Evolutionary conservation across 1,140 invertebrate genomes (phyloP).

Genomic region (Monomorium pharaonis): DNA sequence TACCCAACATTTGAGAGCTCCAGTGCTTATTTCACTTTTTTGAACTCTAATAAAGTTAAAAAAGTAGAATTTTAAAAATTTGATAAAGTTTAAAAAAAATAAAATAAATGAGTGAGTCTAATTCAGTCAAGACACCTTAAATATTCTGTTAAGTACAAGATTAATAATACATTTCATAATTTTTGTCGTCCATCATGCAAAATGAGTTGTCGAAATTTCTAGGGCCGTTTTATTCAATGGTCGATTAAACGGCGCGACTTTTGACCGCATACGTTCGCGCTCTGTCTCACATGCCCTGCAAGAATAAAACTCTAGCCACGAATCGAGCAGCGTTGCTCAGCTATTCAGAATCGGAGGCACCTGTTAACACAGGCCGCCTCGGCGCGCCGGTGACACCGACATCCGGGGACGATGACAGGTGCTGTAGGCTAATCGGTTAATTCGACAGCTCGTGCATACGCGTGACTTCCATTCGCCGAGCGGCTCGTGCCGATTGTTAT

Average conservation of each 20-base stretch:
- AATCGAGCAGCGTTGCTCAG: conserved; percentile 30
- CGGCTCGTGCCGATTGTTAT: conserved; percentile 64
- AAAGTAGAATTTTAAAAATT: too few relatives aligned
- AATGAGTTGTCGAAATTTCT: background rate
- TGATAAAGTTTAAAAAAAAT: too few relatives aligned
- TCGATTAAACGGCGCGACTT: background rate
- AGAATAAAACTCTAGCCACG: conserved; percentile 38
- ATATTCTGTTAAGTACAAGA: background rate
- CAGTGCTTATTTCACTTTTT: too few relatives aligned
- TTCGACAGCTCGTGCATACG: conserved; percentile 68
- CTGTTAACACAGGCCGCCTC: conserved; percentile 66
- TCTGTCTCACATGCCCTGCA: background rate
- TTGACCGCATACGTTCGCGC: background rate
- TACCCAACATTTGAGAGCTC: too few relatives aligned
- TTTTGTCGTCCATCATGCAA: background rate
- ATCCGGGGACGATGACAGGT: conserved; percentile 65
- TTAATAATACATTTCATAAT: background rate
- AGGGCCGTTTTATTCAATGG: background rate
- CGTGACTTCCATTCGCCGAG: conserved; percentile 67
- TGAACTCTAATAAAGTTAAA: too few relatives aligned
- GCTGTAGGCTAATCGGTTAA: conserved; percentile 69
- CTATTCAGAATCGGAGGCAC: conserved; percentile 68
- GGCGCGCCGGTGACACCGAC: conserved; percentile 55
- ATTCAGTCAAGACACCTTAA: too few relatives aligned
- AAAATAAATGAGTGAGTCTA: too few relatives aligned